Base-by-base conservation (phyloP, 2,113 vertebrate genomes). In the Thryonomys swinderianus region DNA sequence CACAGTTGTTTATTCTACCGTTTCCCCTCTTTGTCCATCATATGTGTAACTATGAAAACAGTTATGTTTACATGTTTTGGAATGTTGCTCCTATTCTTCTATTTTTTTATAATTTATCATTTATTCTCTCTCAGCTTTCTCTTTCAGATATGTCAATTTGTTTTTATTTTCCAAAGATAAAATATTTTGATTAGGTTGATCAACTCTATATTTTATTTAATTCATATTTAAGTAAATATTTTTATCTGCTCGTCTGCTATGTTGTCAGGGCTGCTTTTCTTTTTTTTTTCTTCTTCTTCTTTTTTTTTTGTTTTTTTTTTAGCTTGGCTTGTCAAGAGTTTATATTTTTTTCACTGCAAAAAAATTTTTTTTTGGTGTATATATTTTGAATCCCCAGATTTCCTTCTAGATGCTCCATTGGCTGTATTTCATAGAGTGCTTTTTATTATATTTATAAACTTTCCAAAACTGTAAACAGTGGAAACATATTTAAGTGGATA, bases 271-370 rank as follows among this genome's bases (percentile, higher is more conserved):
- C n/a, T 74, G 30, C 37, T 14, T 82, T 8, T 62, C 21, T 27
- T 53, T 7, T 53, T 53, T 53, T 8, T 82, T 8, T 62, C 25
- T 27, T 14, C 78, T 8, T 62, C 25, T 27, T 14, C 78, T n/a
- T n/a, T n/a, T n/a, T n/a, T n/a, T n/a, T n/a, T n/a, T n/a, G n/a
- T 8, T 62, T 32, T 21, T 32, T 79, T 79, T 79, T 82, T 18
- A 67, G 25, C 10, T n/a, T 42, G 10, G 32, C 27, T 32, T 40
- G 25, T 85, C n/a, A 53, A 40, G 13, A 27, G 3, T 1, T 51
- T 91, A n/a, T 64, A 21, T n/a, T 73, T 87, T 90, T 86, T 6
- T 85, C 67, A 85, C 30, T 66, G n/a, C n/a, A n/a, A n/a, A n/a
- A 40, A 51, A 3, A 25, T 48, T 55, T 45, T 78, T 66, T 17